Evolutionary conservation across 1,140 invertebrate genomes (phyloP), one percentile per base, ranked within the genome.

Genomic region (Drosophila subobscura): DNA sequence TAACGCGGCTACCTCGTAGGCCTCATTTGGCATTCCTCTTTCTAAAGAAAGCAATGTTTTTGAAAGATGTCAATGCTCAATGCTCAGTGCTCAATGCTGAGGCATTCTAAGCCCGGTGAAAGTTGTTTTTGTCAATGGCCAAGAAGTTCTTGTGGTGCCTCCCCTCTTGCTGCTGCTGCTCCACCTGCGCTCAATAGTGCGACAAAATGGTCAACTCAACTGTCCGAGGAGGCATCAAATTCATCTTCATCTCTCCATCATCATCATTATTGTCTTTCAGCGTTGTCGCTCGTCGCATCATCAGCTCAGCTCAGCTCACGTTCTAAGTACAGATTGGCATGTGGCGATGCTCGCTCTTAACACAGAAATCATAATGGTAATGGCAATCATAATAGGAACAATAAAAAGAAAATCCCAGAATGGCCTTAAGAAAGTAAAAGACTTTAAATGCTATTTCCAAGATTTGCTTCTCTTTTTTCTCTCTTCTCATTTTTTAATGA

Each of bases 281-380:
- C 47, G 44, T 51, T 52, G 55, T 54, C 46, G 20, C 7, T 51
- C 46, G 49, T 23, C 50, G 51, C 56, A 63, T 56, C 46, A 59
- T 52, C 77, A 75, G 33, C 25, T 6, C 25, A 27, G 25, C 5
- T 27, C 5, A 27, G 25, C 70, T 81, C 81, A 77, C 85, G 84
- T 89, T 89, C 73, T 74, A 89, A 89, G 67, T 77, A 79, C 74
- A 77, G 67, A 67, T 60, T 84, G 75, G 71, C 78, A 77, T 88
- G 63, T 75, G 77, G 66, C 72, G 61, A 46, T 54, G 54, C 67
- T 45, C 40, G 44, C 49, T 64, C 77, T 88, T 81, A 85, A 68
- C 81, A 85, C 65, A 86, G 77, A 85, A 85, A 86, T 85, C 79
- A 86, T 86, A 79, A 84, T 84, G 77, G 61, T 85, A 85, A 86